These are phyloP conservation scores for Pandion haliaetus DNA, from an alignment of 2,113 vertebrate genomes.

Conservation along the genomic window DNA sequence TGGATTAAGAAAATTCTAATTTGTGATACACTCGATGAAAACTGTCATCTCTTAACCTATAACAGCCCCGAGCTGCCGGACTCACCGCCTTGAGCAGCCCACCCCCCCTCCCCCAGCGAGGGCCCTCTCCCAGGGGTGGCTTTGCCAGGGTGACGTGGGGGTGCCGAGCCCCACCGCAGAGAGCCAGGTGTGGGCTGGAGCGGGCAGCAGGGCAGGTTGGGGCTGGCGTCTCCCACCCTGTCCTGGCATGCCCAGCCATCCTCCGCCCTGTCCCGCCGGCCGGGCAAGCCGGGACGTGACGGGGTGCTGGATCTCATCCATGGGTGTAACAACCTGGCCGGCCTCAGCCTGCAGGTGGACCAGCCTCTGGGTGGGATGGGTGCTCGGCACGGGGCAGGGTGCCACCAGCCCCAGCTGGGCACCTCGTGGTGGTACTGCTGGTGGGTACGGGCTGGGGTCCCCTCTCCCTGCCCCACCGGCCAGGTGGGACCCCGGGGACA, in stretches of 20 bases:
- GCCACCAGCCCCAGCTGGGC: neutral
- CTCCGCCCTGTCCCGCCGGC: neutral
- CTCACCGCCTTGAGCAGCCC: neutral
- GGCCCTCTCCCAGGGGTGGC: rapidly evolving
- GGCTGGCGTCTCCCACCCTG: neutral
- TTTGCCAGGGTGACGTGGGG: neutral
- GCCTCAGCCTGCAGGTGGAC: neutral
- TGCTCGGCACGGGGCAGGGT: neutral
- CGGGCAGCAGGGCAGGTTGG: neutral
- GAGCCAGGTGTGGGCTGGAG: neutral
- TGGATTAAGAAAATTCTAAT: too few relatives aligned
- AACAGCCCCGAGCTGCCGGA: neutral
- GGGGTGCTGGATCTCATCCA: neutral
- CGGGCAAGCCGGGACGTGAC: neutral
- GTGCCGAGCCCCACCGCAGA: neutral
- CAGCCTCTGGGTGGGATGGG: neutral
- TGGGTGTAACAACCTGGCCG: neutral
- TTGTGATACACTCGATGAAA: too few relatives aligned
- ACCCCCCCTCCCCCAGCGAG: neutral
- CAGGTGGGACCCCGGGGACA: neutral
- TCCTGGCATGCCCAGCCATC: neutral
- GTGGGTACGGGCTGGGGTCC: neutral
- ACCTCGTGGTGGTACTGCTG: neutral
- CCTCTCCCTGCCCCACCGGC: neutral
- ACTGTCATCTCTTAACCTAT: too few relatives aligned